Base-by-base conservation (phyloP, 1,140 invertebrate genomes). In the Pachypsylla venusta region DNA sequence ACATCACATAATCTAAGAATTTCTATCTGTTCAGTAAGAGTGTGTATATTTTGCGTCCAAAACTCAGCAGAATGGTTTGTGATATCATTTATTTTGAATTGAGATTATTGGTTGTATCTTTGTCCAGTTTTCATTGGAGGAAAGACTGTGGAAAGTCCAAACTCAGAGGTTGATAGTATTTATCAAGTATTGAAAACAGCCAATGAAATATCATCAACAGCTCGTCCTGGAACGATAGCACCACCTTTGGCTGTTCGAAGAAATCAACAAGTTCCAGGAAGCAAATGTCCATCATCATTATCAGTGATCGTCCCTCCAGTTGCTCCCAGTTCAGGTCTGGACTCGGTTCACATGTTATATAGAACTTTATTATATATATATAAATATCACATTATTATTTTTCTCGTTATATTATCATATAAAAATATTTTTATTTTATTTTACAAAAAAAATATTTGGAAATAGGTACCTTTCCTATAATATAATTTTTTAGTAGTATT, bases 111-210 rank as follows among this genome's bases (percentile, higher is more conserved):
- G n/a, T n/a, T n/a, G n/a, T n/a, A n/a, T n/a, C n/a, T n/a, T n/a
- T n/a, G n/a, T n/a, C n/a, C n/a, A n/a, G n/a, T n/a, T n/a, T n/a
- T n/a, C n/a, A n/a, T 53, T 59, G 24, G 57, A 25, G 22, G 57
- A 16, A 19, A 59, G 42, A 22, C 30, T 22, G 28, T 28, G 19
- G 30, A 53, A 53, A 26, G 42, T 48, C 58, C 60, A 24, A 30
- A 59, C 13, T 62, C 73, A 73, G 85, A 88, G 77, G 82, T 89
- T 76, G 89, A 93, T 78, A 82, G 84, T 74, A 89, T 87, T 70
- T 93, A 93, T 77, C 88, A 89, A 78, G 87, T 92, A 70, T 79
- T 93, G 76, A 92, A 92, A 79, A 85, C 90, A 74, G 89, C 88
- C 66, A 85, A 85, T 66, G 87, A 91, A 79, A 83, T 92, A 71